Conservation (phyloP, 2,113 vertebrate genomes). For the Crypturellus undulatus region DNA sequence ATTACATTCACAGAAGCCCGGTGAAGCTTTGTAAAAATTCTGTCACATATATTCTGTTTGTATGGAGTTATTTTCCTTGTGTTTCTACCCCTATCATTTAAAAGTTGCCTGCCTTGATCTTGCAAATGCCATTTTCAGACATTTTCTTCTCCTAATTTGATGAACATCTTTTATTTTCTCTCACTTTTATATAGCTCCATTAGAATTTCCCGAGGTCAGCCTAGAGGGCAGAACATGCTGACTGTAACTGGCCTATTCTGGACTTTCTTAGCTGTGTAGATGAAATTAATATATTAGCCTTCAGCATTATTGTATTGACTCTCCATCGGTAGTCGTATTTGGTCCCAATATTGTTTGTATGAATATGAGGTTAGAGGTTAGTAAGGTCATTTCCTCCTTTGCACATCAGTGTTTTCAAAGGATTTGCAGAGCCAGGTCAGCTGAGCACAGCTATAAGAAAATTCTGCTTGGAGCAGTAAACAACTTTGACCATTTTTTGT, state of each 20-base stretch:
- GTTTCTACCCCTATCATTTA: constrained; percentile 46
- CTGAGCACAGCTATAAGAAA: background rate
- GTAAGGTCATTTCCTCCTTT: background rate
- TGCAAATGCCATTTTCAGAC: background rate
- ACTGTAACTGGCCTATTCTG: background rate
- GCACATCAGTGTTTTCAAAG: background rate
- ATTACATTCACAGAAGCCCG: constrained; percentile 23
- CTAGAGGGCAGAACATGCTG: constrained; percentile 31
- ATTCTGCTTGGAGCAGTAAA: background rate
- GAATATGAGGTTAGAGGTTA: background rate
- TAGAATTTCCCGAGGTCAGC: constrained; percentile 45
- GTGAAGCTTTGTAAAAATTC: constrained; percentile 56
- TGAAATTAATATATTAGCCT: constrained; percentile 51
- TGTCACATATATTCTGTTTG: constrained; percentile 36
- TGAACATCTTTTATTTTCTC: background rate
- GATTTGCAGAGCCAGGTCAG: background rate
- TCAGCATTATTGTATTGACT: constrained; percentile 27
- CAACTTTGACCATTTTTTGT: background rate
- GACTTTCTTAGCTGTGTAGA: constrained; percentile 27
- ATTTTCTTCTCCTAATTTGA: constrained; percentile 50
- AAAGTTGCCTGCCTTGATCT: constrained; percentile 10
- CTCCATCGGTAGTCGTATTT: constrained; percentile 29
- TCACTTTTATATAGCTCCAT: constrained; percentile 1
- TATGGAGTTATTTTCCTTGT: constrained; percentile 49
- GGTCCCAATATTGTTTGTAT: constrained; percentile 32